Base-by-base conservation (phyloP, 2,113 vertebrate species). In the Psophia crepitans region DNA sequence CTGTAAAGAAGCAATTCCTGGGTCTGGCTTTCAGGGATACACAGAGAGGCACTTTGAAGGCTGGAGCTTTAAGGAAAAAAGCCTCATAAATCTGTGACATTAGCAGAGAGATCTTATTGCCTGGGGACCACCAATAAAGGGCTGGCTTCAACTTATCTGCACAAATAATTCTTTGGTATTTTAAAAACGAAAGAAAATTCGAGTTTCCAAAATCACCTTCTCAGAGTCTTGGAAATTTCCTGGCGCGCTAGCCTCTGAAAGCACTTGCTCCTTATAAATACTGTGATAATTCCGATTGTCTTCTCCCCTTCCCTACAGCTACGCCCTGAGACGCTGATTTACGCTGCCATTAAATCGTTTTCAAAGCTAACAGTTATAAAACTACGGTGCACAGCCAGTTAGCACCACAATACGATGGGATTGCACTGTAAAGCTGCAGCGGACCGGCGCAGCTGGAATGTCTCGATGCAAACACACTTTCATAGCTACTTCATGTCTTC, bases 351-450 rank as follows among this genome's bases (percentile, higher is more conserved):
- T 43, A 57, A 83, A 20, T 57, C 1, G 0, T n/a, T 56, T 68
- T 41, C 35, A 92, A 23, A 26, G 7, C 64, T 16, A 26, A 26
- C 33, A 6, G 4, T 44, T 87, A 66, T 41, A 27, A 32, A 74
- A 51, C 33, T 33, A 8, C 0, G 0, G 19, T 24, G 3, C 35
- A 6, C 8, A 22, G 5, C 12, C 18, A 76, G 0, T 28, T 57
- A 66, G 14, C n/a, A 64, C 14, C 44, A 26, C 11, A 18, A 22
- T 35, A 10, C 1, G 2, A 24, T 21, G 51, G 16, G 20, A 23
- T 64, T 82, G 21, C 18, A 56, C 21, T 41, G 26, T 15, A 33
- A 84, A 77, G 14, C 26, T 8, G 1, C 0, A 2, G 11, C 27
- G 28, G 21, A 37, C 12, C 39, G 57, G 18, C 0, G 0, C 8